A percentile compares a stretch with the other conserved stretches of the same genome.
Conservation (phyloP, 2,888 invertebrate species). For the Polydrusus tereticollis region DNA sequence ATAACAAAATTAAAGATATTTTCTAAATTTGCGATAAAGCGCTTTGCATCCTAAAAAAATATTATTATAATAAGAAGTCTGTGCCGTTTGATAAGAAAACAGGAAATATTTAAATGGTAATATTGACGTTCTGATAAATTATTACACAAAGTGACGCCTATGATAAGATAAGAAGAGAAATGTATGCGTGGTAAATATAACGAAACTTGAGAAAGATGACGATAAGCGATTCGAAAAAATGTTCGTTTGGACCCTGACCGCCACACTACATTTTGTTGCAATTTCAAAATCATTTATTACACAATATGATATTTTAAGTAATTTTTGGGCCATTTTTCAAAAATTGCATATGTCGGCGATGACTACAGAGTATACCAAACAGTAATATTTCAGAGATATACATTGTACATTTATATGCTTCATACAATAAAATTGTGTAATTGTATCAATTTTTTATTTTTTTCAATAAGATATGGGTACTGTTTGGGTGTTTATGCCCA, state of each 20-base stretch:
- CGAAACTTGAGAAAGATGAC: background rate
- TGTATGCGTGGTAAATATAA: background rate
- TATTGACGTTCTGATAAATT: conserved; percentile 9
- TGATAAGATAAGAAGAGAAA: background rate
- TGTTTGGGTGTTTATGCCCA: too few relatives aligned
- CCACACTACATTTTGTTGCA: background rate
- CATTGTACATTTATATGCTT: too few relatives aligned
- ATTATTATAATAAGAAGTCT: background rate
- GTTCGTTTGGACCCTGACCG: background rate
- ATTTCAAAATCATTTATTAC: background rate
- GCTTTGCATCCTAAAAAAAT: background rate
- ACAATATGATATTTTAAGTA: too few relatives aligned
- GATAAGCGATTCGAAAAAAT: background rate
- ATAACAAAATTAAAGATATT: background rate
- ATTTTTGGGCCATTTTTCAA: too few relatives aligned
- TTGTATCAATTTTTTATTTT: too few relatives aligned
- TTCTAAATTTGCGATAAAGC: background rate
- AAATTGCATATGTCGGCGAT: too few relatives aligned
- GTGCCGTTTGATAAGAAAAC: conserved; percentile 8
- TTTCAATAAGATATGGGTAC: too few relatives aligned
- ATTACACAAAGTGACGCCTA: background rate
- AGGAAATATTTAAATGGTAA: conserved; percentile 9
- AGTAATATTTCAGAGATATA: too few relatives aligned
- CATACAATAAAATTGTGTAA: too few relatives aligned
- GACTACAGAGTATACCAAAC: too few relatives aligned